phyloP scores from a whole-genome alignment of 2,113 vertebrate species.

The Notothenia rossii region DNA sequence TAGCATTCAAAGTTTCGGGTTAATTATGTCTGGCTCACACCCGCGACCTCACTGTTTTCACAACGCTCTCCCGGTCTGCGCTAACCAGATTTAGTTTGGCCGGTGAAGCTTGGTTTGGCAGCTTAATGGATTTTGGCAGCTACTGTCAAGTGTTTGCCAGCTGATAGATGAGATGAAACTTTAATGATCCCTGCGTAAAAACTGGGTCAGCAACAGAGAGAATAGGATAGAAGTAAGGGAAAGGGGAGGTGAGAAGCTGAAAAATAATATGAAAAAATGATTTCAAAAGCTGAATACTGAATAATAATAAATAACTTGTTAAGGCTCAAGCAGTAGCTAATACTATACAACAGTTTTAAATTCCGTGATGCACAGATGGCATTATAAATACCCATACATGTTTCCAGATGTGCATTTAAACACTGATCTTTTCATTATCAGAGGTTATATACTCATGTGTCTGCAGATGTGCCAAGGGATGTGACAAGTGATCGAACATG shows the following conservation, averaged over 20 bases:
- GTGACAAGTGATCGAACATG: background rate
- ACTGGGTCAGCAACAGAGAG: slow-evolving; percentile 63
- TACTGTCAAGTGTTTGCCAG: slow-evolving; percentile 71
- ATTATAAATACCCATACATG: slow-evolving; percentile 8
- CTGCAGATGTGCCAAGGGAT: background rate
- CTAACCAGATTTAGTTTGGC: slow-evolving; percentile 58
- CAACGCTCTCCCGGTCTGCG: slow-evolving; percentile 22
- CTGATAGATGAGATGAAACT: slow-evolving; percentile 73
- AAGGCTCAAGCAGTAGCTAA: background rate
- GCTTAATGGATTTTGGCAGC: slow-evolving; percentile 71
- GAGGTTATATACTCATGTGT: background rate
- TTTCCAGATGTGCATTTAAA: slow-evolving; percentile 33
- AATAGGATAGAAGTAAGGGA: slow-evolving; percentile 25
- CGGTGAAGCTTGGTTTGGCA: slow-evolving; percentile 56
- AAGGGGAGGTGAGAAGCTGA: slow-evolving; percentile 33
- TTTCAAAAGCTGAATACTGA: background rate
- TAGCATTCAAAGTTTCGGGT: slow-evolving; percentile 41
- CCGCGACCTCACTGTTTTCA: slow-evolving; percentile 50
- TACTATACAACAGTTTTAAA: background rate
- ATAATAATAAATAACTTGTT: background rate
- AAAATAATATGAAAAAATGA: background rate
- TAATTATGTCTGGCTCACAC: slow-evolving; percentile 54
- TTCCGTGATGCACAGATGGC: slow-evolving; percentile 22
- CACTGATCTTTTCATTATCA: slow-evolving; percentile 11
- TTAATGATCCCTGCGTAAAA: slow-evolving; percentile 72